These are phyloP conservation scores for Aethes cnicana DNA, from an alignment of 2,888 invertebrate genomes.

Conservation along the genomic window DNA sequence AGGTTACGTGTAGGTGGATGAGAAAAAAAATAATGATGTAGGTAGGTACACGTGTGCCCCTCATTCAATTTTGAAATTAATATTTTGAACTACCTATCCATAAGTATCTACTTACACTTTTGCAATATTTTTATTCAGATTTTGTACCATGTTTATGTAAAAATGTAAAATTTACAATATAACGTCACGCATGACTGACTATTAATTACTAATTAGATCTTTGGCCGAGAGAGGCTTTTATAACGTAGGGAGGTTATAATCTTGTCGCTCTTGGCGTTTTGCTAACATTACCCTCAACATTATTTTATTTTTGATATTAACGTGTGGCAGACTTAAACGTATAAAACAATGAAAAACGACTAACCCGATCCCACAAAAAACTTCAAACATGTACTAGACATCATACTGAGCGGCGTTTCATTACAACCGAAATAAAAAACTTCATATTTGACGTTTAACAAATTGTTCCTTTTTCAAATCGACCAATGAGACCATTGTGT, in stretches of 20 bases:
- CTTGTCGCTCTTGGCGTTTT: constrained; percentile 68
- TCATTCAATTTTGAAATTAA: constrained; percentile 18
- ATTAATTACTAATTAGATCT: constrained; percentile 67
- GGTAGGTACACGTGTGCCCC: constrained; percentile 8
- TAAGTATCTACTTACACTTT: not conserved
- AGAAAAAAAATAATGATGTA: too few relatives aligned
- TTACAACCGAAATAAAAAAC: constrained; percentile 78
- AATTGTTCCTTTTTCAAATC: constrained; percentile 83
- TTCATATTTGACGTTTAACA: constrained; percentile 83
- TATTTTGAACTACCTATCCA: constrained; percentile 2
- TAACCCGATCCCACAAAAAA: constrained; percentile 70
- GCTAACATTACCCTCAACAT: constrained; percentile 57
- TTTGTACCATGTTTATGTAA: not conserved
- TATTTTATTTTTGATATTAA: constrained; percentile 73
- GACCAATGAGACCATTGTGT: constrained; percentile 82
- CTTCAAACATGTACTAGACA: constrained; percentile 70
- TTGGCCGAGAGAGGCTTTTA: constrained; percentile 52
- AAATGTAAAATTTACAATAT: constrained; percentile 9
- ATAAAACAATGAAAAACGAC: constrained; percentile 76
- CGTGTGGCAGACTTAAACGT: constrained; percentile 56
- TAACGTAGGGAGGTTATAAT: constrained; percentile 56
- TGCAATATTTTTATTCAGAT: not conserved
- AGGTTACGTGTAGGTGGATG: constrained; percentile 31
- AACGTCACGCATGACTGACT: constrained; percentile 34
- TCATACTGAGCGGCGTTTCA: constrained; percentile 73